Base-by-base conservation (phyloP, 2,113 vertebrate genomes). In the Dromas ardeola region DNA sequence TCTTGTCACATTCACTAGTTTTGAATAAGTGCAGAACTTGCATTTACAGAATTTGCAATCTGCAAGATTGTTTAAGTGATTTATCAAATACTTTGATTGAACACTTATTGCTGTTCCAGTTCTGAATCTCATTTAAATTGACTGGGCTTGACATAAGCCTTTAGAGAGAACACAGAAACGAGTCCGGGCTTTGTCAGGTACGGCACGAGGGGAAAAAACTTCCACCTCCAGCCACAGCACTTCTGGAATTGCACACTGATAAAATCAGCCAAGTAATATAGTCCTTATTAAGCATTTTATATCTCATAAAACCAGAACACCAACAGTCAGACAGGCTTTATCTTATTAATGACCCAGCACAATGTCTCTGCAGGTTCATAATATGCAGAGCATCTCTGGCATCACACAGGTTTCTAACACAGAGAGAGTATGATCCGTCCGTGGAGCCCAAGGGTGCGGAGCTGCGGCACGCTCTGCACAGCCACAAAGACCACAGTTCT, bases 21-120 rank as follows among this genome's bases (percentile, higher is more conserved):
- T 94, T 97, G 93, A 97, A 91, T 92, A 91, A 96, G 92, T 83
- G 93, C 96, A 97, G 95, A 62, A 96, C 91, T 97, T 85, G 93
- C 94, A 91, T 94, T 97, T 97, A 96, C 86, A 97, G 96, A 96
- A 97, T 96, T 97, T 96, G 96, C 96, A 97, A 96, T 96, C 94
- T 91, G 97, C 80, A 27, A 94, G 97, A 95, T 93, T 92, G 96
- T 96, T 97, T 97, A 97, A 97, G 96, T 91, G 97, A 96, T 97
- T 97, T 96, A 97, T 97, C 96, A 96, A 97, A 97, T 80, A 55
- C 96, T 95, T 95, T 92, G 96, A 97, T 95, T 88, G 92, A 96
- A 96, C 95, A 70, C 93, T 96, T 95, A 93, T 84, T 93, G 96
- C 95, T 77, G 49, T 80, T 93, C 84, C 88, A 83, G 73, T 78